A percentile compares a stretch with the other conserved stretches of the same genome.
Conservation (phyloP, 2,113 vertebrate species). For the Perca flavescens region DNA sequence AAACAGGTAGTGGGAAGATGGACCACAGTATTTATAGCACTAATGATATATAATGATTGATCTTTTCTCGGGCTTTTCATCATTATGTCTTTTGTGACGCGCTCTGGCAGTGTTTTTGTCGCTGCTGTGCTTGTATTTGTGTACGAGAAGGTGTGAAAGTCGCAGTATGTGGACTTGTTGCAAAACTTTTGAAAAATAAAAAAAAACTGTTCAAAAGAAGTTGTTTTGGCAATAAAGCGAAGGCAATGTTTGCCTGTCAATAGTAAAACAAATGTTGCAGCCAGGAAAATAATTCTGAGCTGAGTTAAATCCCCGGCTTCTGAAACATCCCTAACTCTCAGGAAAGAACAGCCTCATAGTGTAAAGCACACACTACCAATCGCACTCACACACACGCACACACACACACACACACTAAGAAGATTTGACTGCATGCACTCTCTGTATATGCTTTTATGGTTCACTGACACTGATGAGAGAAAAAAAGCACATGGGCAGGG, state of each 20-base stretch:
- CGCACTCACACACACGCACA: constrained; percentile 30
- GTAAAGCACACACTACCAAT: constrained; percentile 38
- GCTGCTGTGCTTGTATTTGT: constrained; percentile 19
- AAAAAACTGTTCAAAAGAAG: constrained; percentile 33
- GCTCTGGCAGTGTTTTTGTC: constrained; percentile 32
- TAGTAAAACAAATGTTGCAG: constrained; percentile 69
- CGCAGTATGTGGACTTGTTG: constrained; percentile 11
- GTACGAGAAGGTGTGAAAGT: constrained; percentile 9
- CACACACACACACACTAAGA: constrained; percentile 63
- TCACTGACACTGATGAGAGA: constrained; percentile 60
- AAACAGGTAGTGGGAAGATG: constrained; percentile 46
- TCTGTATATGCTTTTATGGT: constrained; percentile 72
- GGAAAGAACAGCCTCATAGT: constrained; percentile 63
- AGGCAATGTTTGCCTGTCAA: constrained; percentile 51
- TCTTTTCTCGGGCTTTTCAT: constrained; percentile 66
- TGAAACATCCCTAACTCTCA: constrained; percentile 62
- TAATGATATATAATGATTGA: constrained; percentile 75
- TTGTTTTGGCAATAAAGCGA: constrained; percentile 29
- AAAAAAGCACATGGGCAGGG: constrained; percentile 50
- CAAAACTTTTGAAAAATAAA: constrained; percentile 38
- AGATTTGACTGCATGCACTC: constrained; percentile 74
- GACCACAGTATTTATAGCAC: constrained; percentile 66
- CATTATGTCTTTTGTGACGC: constrained; percentile 56
- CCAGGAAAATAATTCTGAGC: constrained; percentile 56
- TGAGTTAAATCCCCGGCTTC: constrained; percentile 68